Evolutionary conservation across 2,888 invertebrate species (phyloP), one percentile per base, ranked within the genome.

Genomic region (Athripsodes cinereus): DNA sequence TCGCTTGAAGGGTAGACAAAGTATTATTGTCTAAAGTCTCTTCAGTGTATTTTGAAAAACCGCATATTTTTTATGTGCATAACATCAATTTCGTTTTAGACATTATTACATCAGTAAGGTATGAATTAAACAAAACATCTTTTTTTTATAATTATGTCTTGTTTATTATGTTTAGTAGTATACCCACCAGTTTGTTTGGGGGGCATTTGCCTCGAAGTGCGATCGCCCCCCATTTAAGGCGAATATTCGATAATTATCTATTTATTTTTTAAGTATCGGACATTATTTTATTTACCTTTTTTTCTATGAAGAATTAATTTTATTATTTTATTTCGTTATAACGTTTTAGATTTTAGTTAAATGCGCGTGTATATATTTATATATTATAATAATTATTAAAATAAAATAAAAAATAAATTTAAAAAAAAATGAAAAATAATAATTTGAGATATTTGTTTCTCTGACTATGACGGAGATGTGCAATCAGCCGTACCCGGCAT

Each of bases 201-300:
- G 50, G 22, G 8, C 22, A n/a, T n/a, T n/a, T n/a, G n/a, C 50
- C 18, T 52, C 51, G 57, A 21, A 18, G n/a, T 18, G 47, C 21
- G 22, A n/a, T 52, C 55, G 40, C 53, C 55, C 55, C 35, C 49
- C 26, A 46, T 44, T 51, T 56, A 53, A 61, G 58, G 46, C 61
- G 61, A 53, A 59, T n/a, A n/a, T n/a, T 63, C 63, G 55, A 59
- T 61, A 58, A 58, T 60, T 61, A 40, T 60, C 62, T 62, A 57
- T 61, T 62, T 60, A 63, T 63, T 40, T 31, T 31, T 61, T 62
- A 63, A 63, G 63, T 53, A 63, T 63, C 61, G 62, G 59, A 63
- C 59, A 53, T 58, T 59, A 61, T 59, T 62, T 62, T 62, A 59
- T 63, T 63, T 63, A 61, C 63, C 59, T 63, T 40, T 40, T 40